Base-by-base conservation (phyloP, 2,797 vertebrate species). In the Sebastes steindachneri region DNA sequence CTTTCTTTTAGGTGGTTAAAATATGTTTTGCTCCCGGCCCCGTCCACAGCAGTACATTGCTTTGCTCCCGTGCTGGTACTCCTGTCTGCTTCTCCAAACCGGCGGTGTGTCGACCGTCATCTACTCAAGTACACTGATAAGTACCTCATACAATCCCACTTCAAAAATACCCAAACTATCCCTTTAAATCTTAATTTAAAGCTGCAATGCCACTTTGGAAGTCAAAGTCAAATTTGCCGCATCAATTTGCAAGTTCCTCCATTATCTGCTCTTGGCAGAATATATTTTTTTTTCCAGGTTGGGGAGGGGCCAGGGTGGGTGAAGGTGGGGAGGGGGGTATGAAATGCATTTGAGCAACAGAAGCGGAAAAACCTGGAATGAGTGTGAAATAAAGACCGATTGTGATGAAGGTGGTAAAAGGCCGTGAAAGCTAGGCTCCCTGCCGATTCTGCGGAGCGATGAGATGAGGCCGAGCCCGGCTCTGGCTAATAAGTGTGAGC, bases 401-500 rank as follows among this genome's bases (percentile, higher is more conserved):
- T 77, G 88, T 82, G 90, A 88, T 92, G 89, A 89, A 82, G 89
- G 82, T 83, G 86, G 92, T 90, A 91, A 94, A 92, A 90, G 82
- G 85, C 87, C 72, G 88, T 90, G 89, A 95, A 94, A 92, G 66
- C 19, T 70, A 79, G 73, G 84, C 89, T 89, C 91, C 90, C 78
- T 58, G 77, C 86, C 74, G 75, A 81, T 87, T 82, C 68, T 62
- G 84, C 51, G 77, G 79, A 82, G 89, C 67, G 71, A 80, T 81
- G 77, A 87, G 86, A 91, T 80, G 83, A 85, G 88, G 86, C 89
- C 87, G 57, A 83, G 85, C 85, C 76, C 71, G 5, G 64, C 62
- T 79, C 89, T 82, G 73, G 84, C 90, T 95, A 95, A 95, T 95
- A 94, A 95, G 94, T 95, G 94, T 94, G 94, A 96, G 92, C 87